These are phyloP conservation scores for Melolontha melolontha DNA, from an alignment of 2,888 invertebrate species.

Conservation along the genomic window DNA sequence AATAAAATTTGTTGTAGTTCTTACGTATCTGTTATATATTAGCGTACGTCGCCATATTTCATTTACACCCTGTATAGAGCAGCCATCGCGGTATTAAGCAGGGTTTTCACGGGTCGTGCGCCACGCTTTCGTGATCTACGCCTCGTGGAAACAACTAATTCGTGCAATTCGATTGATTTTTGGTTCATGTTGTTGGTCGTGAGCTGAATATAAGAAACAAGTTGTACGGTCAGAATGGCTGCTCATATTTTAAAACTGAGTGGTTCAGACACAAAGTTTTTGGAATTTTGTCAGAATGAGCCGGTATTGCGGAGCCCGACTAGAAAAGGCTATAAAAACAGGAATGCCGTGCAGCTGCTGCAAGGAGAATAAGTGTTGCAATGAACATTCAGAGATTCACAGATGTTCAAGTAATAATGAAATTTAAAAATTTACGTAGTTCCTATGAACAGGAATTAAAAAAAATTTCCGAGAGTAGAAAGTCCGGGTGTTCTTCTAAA, in stretches of 20 bases:
- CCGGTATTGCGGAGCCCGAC: conserved; percentile 60
- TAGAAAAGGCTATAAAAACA: conserved; percentile 55
- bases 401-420: conserved; percentile 33
- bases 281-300: conserved; percentile 58
- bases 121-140: no score
- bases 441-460: conserved; percentile 43
- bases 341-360: conserved; percentile 37
- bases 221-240: conserved; percentile 16
- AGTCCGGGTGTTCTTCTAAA: conserved; percentile 24
- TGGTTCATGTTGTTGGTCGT: no score
- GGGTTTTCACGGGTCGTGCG: conserved; percentile 12
- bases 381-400: conserved; percentile 40
- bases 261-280: conserved; percentile 52
- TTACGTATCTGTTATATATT: no score
- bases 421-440: conserved; percentile 43
- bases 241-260: conserved; percentile 40
- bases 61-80: no score
- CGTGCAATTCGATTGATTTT: neutral
- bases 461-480: conserved; percentile 35
- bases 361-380: no score
- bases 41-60: no score
- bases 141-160: neutral
- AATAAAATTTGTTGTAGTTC: no score
- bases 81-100: no score
- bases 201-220: neutral